A percentile compares a stretch with the other conserved stretches of the same genome.
These are phyloP conservation scores for Rotaria magnacalcarata DNA, from an alignment of 2,888 invertebrate genomes.

Conservation along the genomic window DNA sequence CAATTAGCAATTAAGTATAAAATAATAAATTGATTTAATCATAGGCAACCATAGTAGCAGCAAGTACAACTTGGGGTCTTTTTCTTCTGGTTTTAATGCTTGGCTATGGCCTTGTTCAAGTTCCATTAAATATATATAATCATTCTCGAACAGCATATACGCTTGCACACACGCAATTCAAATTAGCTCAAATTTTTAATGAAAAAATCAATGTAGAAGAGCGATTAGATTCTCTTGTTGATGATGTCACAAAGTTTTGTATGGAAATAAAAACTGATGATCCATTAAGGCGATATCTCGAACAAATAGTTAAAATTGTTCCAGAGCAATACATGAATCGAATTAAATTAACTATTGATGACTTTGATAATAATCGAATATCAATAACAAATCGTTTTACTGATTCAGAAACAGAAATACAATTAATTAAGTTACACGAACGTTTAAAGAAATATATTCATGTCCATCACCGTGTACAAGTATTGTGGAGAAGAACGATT, in stretches of 20 bases:
- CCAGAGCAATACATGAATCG: slow-evolving; percentile 54
- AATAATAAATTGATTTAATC: too few species aligned
- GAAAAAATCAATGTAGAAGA: slow-evolving; percentile 96
- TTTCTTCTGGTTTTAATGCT: slow-evolving; percentile 84
- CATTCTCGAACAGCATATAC: slow-evolving; percentile 78
- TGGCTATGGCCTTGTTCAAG: slow-evolving; percentile 89
- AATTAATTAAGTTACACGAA: slow-evolving; percentile 80
- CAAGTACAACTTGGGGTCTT: slow-evolving; percentile 98
- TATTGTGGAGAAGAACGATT: slow-evolving; percentile 82
- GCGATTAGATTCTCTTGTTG: slow-evolving; percentile 84
- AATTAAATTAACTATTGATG: slow-evolving; percentile 52
- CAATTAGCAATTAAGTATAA: too few species aligned
- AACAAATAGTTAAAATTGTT: slow-evolving; percentile 79
- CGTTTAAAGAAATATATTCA: slow-evolving; percentile 75
- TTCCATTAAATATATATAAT: slow-evolving; percentile 81
- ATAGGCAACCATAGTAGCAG: slow-evolving; percentile 94
- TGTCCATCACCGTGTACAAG: slow-evolving; percentile 84
- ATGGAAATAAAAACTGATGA: slow-evolving; percentile 66
- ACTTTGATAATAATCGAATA: slow-evolving; percentile 53
- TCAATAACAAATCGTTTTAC: slow-evolving; percentile 47
- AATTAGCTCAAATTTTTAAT: slow-evolving; percentile 82
- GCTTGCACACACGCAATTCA: slow-evolving; percentile 81
- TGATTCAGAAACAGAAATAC: slow-evolving; percentile 67
- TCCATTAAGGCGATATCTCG: slow-evolving; percentile 73
- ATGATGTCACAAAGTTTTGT: slow-evolving; percentile 78